Conservation (phyloP, 1,140 invertebrate species). For the Phortica variegata region DNA sequence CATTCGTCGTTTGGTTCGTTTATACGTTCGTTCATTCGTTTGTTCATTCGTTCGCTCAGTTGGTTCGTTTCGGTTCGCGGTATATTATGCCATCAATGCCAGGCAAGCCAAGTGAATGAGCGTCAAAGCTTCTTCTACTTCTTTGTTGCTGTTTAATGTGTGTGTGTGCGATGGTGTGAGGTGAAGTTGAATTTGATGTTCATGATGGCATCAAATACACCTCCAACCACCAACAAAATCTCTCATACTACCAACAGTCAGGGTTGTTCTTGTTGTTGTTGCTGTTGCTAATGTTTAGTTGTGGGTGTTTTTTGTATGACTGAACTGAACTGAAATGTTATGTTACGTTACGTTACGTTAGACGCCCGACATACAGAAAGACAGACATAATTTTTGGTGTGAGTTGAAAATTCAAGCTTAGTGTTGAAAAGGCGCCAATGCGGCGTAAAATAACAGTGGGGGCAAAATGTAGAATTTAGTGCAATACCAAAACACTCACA, state of each 20-base stretch:
- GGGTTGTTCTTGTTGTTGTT: too few relatives aligned
- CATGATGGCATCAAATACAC: conserved; percentile 1
- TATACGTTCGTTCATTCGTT: conserved; percentile 1
- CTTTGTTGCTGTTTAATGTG: conserved; percentile 29
- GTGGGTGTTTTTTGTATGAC: conserved; percentile 38
- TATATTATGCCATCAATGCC: conserved; percentile 53
- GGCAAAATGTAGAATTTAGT: conserved; percentile 43
- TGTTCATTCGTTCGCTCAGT: conserved; percentile 13
- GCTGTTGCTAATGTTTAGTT: conserved; percentile 26
- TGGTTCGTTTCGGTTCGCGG: conserved; percentile 21
- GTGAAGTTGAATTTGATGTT: conserved; percentile 24
- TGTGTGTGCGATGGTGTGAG: conserved; percentile 6
- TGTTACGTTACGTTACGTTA: conserved; percentile 18
- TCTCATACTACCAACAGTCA: too few relatives aligned
- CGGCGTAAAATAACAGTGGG: conserved; percentile 15
- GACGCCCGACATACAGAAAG: not conserved
- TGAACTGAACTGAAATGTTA: conserved; percentile 47
- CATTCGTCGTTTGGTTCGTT: conserved; percentile 11
- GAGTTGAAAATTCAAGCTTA: conserved; percentile 22
- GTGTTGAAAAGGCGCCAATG: conserved; percentile 51
- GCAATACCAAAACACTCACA: conserved; percentile 2
- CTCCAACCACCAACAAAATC: too few relatives aligned
- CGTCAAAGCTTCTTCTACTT: conserved; percentile 29
- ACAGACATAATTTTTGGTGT: conserved; percentile 15
- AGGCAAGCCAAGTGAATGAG: conserved; percentile 1